phyloP scores from a whole-genome alignment of 2,888 invertebrate species.

The Mimas tiliae region DNA sequence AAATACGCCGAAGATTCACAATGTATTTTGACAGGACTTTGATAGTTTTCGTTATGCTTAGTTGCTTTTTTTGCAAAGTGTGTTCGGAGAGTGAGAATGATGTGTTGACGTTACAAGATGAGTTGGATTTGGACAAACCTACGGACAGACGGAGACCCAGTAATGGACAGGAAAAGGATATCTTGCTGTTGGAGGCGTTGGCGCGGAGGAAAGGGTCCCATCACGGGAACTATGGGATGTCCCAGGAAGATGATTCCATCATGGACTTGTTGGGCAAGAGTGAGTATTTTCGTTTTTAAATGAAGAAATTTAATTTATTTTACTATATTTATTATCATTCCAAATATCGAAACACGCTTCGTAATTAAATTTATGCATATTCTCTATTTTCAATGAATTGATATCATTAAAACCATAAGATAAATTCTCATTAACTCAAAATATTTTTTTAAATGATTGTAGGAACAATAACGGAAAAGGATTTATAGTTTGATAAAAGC shows the following conservation, averaged over 20 bases:
- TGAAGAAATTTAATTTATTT: background rate
- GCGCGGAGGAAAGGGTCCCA: slow-evolving; percentile 87
- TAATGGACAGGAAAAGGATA: slow-evolving; percentile 90
- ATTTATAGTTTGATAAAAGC: too few relatives aligned
- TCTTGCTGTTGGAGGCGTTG: slow-evolving; percentile 89
- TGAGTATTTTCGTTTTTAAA: slow-evolving; percentile 71
- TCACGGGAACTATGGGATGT: slow-evolving; percentile 64
- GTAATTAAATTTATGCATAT: too few relatives aligned
- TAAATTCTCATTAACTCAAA: too few relatives aligned
- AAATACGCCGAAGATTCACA: slow-evolving; percentile 63
- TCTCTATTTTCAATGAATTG: too few relatives aligned
- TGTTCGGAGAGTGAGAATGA: slow-evolving; percentile 72
- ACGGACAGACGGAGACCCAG: slow-evolving; percentile 80
- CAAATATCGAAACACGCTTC: too few relatives aligned
- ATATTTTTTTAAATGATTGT: too few relatives aligned
- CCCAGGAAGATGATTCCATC: slow-evolving; percentile 88
- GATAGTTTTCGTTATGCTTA: slow-evolving; percentile 39
- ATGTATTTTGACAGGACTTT: slow-evolving; percentile 48
- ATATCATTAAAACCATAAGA: too few relatives aligned
- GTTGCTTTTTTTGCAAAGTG: slow-evolving; percentile 50
- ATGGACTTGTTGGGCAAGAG: slow-evolving; percentile 94
- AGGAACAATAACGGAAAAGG: too few relatives aligned
- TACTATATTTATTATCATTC: too few relatives aligned
- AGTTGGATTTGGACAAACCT: slow-evolving; percentile 64
- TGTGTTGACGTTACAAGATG: slow-evolving; percentile 75